Conservation (phyloP, 2,797 vertebrate genomes). For the Fistularia tabacaria region DNA sequence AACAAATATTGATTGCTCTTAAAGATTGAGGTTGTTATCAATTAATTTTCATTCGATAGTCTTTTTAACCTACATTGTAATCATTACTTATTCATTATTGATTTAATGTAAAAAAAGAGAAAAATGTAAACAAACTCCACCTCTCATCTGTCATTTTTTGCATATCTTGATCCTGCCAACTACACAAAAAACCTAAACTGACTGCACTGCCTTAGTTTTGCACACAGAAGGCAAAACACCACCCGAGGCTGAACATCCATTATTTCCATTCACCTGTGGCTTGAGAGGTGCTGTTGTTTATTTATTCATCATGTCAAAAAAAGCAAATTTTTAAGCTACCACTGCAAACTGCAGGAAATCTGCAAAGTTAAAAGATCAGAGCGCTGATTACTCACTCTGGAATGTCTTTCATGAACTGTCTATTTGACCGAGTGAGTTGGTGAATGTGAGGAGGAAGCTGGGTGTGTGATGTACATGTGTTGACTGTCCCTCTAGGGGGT, state of each 20-base stretch:
- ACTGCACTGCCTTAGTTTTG: too few relatives aligned
- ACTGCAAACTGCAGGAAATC: slow-evolving; percentile 13
- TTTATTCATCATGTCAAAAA: slow-evolving; percentile 33
- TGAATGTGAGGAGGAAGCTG: slow-evolving; percentile 21
- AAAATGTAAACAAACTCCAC: too few relatives aligned
- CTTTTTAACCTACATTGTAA: too few relatives aligned
- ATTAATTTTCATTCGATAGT: too few relatives aligned
- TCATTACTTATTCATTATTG: too few relatives aligned
- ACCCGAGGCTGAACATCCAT: slow-evolving; percentile 29
- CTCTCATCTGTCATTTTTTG: too few relatives aligned
- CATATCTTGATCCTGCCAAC: too few relatives aligned
- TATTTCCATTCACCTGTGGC: slow-evolving; percentile 42
- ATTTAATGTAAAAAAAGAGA: too few relatives aligned
- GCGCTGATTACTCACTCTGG: slow-evolving; percentile 16
- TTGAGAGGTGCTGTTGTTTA: slow-evolving; percentile 27
- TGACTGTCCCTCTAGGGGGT: slow-evolving; percentile 35
- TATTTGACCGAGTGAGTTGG: slow-evolving; percentile 27
- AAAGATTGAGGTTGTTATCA: too few relatives aligned
- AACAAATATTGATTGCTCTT: too few relatives aligned
- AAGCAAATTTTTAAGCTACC: slow-evolving; percentile 13
- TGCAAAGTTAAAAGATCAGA: slow-evolving; percentile 25
- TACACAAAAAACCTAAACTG: too few relatives aligned
- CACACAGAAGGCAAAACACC: not conserved
- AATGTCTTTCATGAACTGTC: slow-evolving; percentile 39
- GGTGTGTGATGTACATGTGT: slow-evolving; percentile 29